Conservation (phyloP, 2,797 vertebrate genomes). For the Coccyzus lansbergi region DNA sequence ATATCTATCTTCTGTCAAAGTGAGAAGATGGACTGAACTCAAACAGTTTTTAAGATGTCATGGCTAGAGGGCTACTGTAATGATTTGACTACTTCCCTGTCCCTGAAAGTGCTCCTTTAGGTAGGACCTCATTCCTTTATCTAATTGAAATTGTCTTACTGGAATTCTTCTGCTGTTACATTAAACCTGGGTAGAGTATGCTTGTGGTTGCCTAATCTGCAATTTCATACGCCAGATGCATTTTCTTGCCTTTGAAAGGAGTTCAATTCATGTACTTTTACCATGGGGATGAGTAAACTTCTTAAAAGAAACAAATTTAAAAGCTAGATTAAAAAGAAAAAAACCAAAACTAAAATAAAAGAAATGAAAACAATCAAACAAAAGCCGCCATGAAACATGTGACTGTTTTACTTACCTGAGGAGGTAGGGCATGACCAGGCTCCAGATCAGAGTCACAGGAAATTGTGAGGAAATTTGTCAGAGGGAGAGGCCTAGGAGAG, state of each 20-base stretch:
- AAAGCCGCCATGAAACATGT: accelerated
- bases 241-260: neutral
- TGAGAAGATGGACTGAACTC: neutral
- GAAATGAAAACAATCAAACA: neutral
- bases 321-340: neutral
- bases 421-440: neutral
- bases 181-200: neutral
- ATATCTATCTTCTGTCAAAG: neutral
- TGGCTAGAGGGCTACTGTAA: neutral
- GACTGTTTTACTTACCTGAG: neutral
- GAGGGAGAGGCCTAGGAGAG: neutral
- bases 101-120: neutral
- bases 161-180: neutral
- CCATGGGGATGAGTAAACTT: neutral
- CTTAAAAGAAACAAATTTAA: neutral
- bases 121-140: neutral
- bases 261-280: neutral
- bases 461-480: neutral
- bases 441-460: too few species aligned
- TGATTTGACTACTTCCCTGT: neutral
- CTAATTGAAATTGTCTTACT: neutral
- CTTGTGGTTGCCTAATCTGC: neutral
- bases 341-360: neutral
- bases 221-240: neutral
- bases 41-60: neutral